Percentiles rank a stretch among this genome's conserved stretches.
Evolutionary conservation across 2,797 vertebrate species (phyloP).

Genomic region (Pterois miles): DNA sequence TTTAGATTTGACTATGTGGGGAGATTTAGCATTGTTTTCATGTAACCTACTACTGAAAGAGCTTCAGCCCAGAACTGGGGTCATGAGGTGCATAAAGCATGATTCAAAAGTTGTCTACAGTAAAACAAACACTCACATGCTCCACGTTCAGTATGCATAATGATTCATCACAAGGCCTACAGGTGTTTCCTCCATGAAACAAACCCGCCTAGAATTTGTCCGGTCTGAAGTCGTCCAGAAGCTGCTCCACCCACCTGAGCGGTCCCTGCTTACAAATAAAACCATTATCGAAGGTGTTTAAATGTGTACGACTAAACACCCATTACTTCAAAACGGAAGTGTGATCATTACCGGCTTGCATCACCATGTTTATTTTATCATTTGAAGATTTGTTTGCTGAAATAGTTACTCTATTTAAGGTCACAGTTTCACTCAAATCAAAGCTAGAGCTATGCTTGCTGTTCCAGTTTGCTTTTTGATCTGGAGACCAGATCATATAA

Average conservation of each 20-base stretch:
- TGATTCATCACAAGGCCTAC: conserved; percentile 3
- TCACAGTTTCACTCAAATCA: conserved; percentile 32
- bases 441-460: neutral
- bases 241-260: neutral
- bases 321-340: conserved; percentile 12
- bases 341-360: neutral
- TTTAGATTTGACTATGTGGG: neutral
- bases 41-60: neutral
- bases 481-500: neutral
- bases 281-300: conserved; percentile 2
- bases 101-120: neutral
- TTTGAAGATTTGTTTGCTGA: conserved; percentile 10
- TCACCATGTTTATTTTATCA: neutral
- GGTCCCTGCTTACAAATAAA: neutral
- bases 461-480: neutral
- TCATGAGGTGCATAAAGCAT: neutral
- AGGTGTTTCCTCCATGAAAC: conserved; percentile 24
- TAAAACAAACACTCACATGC: neutral
- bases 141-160: neutral
- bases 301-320: conserved; percentile 1
- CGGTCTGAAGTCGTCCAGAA: neutral
- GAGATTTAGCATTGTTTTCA: neutral
- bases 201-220: neutral
- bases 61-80: neutral
- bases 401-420: conserved; percentile 36